phyloP scores from a whole-genome alignment of 2,113 vertebrate species.

The Dasypus novemcinctus region DNA sequence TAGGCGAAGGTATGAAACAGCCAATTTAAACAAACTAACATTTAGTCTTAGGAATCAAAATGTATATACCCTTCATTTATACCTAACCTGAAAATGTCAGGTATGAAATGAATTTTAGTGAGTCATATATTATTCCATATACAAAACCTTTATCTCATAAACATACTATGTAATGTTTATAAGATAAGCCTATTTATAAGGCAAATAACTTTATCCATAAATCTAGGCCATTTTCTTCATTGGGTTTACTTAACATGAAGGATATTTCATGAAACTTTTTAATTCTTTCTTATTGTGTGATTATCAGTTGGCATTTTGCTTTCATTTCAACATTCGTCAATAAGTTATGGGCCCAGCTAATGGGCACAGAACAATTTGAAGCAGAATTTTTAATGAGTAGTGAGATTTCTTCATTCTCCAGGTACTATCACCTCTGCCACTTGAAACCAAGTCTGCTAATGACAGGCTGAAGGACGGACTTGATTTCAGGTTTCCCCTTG shows the following conservation, averaged over 20 bases:
- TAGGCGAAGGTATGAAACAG: not conserved
- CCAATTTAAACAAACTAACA: not conserved
- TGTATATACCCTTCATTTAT: not conserved
- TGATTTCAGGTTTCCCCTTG: slow-evolving; percentile 47
- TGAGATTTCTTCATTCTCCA: not conserved
- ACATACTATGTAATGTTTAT: not conserved
- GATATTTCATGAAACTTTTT: not conserved
- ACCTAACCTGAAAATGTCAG: not conserved
- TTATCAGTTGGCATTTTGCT: not conserved
- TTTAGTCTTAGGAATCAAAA: slow-evolving; percentile 11
- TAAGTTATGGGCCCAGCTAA: not conserved
- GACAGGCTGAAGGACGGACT: slow-evolving; percentile 14
- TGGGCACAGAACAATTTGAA: not conserved
- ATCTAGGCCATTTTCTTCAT: not conserved
- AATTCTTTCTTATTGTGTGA: not conserved
- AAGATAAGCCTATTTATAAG: not conserved
- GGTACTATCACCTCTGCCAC: not conserved
- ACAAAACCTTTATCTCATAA: not conserved
- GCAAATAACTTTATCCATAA: not conserved
- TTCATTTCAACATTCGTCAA: not conserved
- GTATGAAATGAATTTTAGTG: not conserved
- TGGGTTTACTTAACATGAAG: not conserved
- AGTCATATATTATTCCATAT: not conserved
- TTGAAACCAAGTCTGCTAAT: slow-evolving; percentile 23
- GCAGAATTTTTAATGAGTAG: not conserved